Evolutionary conservation across 2,888 invertebrate genomes (phyloP).

Genomic region (Tetranychus truncatus): DNA sequence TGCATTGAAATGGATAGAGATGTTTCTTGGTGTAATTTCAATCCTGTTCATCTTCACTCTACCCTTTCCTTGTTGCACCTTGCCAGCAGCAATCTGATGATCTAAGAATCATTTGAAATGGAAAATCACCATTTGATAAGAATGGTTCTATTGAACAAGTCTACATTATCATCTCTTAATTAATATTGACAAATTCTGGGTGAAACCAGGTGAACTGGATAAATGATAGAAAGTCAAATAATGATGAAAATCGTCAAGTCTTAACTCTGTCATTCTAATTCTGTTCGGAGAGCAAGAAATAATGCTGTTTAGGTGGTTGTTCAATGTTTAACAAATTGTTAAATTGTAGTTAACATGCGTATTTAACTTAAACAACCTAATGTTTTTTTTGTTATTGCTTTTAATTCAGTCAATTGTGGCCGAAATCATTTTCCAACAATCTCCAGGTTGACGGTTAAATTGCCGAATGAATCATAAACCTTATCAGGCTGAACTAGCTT

Average conservation of each 20-base stretch:
- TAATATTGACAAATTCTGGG: background rate
- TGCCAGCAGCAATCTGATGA: too few relatives aligned
- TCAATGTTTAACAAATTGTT: background rate
- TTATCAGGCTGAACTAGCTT: background rate
- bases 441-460: background rate
- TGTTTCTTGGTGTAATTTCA: too few relatives aligned
- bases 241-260: background rate
- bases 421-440: background rate
- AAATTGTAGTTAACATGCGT: background rate
- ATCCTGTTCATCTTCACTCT: too few relatives aligned
- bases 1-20: too few relatives aligned
- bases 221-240: background rate
- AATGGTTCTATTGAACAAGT: background rate
- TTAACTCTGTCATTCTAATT: background rate
- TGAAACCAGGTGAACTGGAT: background rate
- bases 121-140: background rate
- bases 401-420: background rate
- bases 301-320: background rate
- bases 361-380: background rate
- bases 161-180: background rate
- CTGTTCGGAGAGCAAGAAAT: background rate
- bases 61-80: too few relatives aligned
- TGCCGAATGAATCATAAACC: background rate
- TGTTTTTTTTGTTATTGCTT: background rate
- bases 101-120: too few relatives aligned